phyloP scores from a whole-genome alignment of 2,113 vertebrate genomes.

The Silurus asotus region DNA sequence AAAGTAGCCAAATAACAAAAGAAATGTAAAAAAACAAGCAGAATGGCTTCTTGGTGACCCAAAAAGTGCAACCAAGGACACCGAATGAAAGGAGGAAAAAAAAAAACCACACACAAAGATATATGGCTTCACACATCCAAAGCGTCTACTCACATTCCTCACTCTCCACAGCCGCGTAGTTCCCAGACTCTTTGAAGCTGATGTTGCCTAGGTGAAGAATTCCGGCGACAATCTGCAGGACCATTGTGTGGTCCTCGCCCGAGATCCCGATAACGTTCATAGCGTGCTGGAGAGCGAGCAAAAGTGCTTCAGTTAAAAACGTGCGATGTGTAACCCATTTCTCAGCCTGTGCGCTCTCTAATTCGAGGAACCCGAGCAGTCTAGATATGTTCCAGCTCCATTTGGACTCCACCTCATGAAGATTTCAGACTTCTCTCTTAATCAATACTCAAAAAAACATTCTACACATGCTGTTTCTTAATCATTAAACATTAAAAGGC shows the following conservation, averaged over 20 bases:
- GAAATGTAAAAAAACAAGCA: not conserved
- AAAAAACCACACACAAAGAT: not conserved
- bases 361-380: too few species aligned
- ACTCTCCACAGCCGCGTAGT: conserved; percentile 94
- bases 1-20: not conserved
- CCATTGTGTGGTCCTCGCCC: conserved; percentile 80
- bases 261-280: conserved; percentile 96
- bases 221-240: conserved; percentile 93
- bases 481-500: too few species aligned
- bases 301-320: conserved; percentile 17
- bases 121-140: not conserved
- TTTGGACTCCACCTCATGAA: too few species aligned
- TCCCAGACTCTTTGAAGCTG: conserved; percentile 91
- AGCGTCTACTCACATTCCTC: conserved; percentile 88
- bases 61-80: conserved; percentile 53
- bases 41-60: not conserved
- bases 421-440: too few species aligned
- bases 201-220: conserved; percentile 95
- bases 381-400: too few species aligned
- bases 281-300: conserved; percentile 78
- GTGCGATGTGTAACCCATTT: conserved; percentile 8
- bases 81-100: not conserved
- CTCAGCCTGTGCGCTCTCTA: conserved; percentile 46
- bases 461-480: too few species aligned
- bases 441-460: too few species aligned